A percentile compares a stretch with the other conserved stretches of the same genome.
Conservation (phyloP, 2,888 invertebrate species). For the Punctoribates punctum region DNA sequence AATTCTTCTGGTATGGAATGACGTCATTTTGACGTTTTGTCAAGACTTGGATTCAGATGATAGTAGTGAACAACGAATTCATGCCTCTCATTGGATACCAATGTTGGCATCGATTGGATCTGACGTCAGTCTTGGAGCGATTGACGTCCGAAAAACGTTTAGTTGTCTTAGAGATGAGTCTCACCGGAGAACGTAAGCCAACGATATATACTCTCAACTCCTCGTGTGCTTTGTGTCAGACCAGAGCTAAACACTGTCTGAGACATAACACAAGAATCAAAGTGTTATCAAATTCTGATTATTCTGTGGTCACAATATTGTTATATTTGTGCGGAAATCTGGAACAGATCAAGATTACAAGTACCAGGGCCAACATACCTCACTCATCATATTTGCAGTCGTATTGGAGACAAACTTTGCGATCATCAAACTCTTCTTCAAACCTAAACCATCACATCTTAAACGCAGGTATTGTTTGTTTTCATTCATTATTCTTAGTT, state of each 20-base stretch:
- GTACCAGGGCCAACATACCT: background rate
- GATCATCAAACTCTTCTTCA: background rate
- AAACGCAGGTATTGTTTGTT: constrained; percentile 12
- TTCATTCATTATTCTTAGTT: too few species aligned
- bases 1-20: constrained; percentile 23
- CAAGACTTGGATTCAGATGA: background rate
- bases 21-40: constrained; percentile 32
- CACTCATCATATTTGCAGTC: background rate
- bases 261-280: constrained; percentile 6
- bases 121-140: background rate
- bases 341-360: background rate
- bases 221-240: constrained; percentile 16
- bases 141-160: constrained; percentile 35
- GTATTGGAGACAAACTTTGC: background rate
- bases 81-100: background rate
- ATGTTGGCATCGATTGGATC: constrained; percentile 11
- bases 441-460: background rate
- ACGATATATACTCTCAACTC: constrained; percentile 33
- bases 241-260: background rate
- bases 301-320: constrained; percentile 21
- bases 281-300: background rate
- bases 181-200: constrained; percentile 34
- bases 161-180: constrained; percentile 29
- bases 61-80: background rate
- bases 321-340: background rate